A percentile compares a stretch with the other conserved stretches of the same genome.
Conservation (phyloP, 1,140 invertebrate genomes). For the Pinna nobilis region DNA sequence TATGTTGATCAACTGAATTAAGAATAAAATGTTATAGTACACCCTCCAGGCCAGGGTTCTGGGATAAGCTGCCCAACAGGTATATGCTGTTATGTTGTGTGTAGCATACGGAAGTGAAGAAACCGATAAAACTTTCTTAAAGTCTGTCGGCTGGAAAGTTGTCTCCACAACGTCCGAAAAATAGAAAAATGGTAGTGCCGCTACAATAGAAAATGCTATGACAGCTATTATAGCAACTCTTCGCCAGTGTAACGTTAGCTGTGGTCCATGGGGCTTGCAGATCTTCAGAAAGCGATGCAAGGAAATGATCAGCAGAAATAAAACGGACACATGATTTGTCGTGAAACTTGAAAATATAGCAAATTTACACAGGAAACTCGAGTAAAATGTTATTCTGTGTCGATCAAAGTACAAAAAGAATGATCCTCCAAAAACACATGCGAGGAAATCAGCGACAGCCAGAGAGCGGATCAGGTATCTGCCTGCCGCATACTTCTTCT, state of each 20-base stretch:
- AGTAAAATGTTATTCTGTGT: slow-evolving; percentile 18
- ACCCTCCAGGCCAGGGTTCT: background rate
- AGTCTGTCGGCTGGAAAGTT: background rate
- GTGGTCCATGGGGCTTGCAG: slow-evolving; percentile 23
- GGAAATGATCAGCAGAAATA: slow-evolving; percentile 31
- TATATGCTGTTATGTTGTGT: background rate
- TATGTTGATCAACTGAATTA: slow-evolving; percentile 14
- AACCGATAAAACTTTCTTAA: background rate
- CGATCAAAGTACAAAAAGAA: slow-evolving; percentile 31
- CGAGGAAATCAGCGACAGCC: slow-evolving; percentile 25
- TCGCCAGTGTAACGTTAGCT: slow-evolving; percentile 31
- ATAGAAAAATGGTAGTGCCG: slow-evolving; percentile 1
- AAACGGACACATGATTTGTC: slow-evolving; percentile 23
- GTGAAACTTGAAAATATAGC: slow-evolving; percentile 24
- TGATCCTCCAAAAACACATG: slow-evolving; percentile 21
- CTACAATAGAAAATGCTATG: slow-evolving; percentile 4
- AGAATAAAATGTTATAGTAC: slow-evolving; percentile 11
- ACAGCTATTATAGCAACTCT: slow-evolving; percentile 3
- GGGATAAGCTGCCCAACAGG: background rate
- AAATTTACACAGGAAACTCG: slow-evolving; percentile 22
- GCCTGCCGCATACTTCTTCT: slow-evolving; percentile 12
- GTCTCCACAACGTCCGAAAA: background rate
- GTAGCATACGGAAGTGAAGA: background rate
- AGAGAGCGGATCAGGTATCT: slow-evolving; percentile 37
- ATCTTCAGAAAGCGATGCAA: slow-evolving; percentile 35